phyloP scores from a whole-genome alignment of 2,888 invertebrate genomes.

The Morpho helenor region DNA sequence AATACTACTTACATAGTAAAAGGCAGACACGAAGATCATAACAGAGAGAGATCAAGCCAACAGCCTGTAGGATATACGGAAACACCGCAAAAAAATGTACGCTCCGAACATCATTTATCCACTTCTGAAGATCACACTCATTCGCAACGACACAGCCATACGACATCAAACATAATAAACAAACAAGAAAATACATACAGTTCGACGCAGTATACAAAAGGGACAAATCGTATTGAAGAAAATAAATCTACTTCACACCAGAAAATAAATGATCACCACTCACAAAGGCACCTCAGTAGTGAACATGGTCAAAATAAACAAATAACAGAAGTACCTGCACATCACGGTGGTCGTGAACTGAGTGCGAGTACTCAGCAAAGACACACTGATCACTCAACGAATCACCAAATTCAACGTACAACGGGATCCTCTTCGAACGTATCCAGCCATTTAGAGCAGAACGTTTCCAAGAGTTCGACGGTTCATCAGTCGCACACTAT shows the following conservation, averaged over 20 bases:
- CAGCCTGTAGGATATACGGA: slow-evolving; percentile 28
- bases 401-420: slow-evolving; percentile 14
- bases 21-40: slow-evolving; percentile 25
- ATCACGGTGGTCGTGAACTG: slow-evolving; percentile 12
- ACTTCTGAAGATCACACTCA: slow-evolving; percentile 40
- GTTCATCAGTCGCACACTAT: slow-evolving; percentile 50
- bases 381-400: slow-evolving; percentile 11
- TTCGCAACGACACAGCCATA: slow-evolving; percentile 31
- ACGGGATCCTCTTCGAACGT: slow-evolving; percentile 16
- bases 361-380: slow-evolving; percentile 11
- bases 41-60: slow-evolving; percentile 19
- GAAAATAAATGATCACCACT: slow-evolving; percentile 16
- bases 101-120: slow-evolving; percentile 39
- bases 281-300: slow-evolving; percentile 15
- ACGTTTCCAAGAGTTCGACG: slow-evolving; percentile 38
- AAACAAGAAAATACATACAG: slow-evolving; percentile 32
- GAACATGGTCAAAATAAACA: slow-evolving; percentile 18
- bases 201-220: slow-evolving; percentile 37
- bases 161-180: slow-evolving; percentile 33
- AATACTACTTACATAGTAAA: slow-evolving; percentile 30
- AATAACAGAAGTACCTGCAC: slow-evolving; percentile 10
- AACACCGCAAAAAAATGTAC: slow-evolving; percentile 41
- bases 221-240: slow-evolving; percentile 23
- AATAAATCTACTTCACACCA: slow-evolving; percentile 15
- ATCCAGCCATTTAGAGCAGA: slow-evolving; percentile 34